Conservation (phyloP, 2,797 vertebrate genomes). For the Falco rusticolus region DNA sequence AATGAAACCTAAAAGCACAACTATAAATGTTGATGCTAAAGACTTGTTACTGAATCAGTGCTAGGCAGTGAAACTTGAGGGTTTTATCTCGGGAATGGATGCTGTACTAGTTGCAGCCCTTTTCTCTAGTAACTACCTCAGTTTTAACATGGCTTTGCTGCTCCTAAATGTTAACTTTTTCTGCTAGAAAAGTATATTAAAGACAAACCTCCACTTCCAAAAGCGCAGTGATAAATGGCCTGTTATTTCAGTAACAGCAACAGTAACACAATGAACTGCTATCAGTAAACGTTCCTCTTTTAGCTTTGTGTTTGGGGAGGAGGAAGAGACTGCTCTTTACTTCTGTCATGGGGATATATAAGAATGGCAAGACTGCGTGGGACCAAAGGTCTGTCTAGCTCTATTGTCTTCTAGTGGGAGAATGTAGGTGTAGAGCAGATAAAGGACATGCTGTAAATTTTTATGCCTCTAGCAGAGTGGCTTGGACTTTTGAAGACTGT, state of each 20-base stretch:
- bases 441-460: too few species aligned
- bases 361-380: background rate
- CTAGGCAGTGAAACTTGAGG: background rate
- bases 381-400: background rate
- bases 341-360: background rate
- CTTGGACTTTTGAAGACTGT: background rate
- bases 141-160: background rate
- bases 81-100: background rate
- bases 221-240: background rate
- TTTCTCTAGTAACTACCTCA: background rate
- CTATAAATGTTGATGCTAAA: background rate
- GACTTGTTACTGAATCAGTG: background rate
- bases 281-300: rapidly evolving
- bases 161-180: background rate
- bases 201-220: background rate
- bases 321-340: background rate
- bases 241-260: background rate
- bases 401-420: background rate
- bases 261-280: background rate
- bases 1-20: background rate
- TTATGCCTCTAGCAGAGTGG: background rate
- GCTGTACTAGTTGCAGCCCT: background rate
- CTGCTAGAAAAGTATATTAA: background rate
- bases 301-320: background rate
- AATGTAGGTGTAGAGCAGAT: background rate